These are phyloP conservation scores for Frieseomelitta varia DNA, from an alignment of 1,140 invertebrate genomes.

Conservation along the genomic window DNA sequence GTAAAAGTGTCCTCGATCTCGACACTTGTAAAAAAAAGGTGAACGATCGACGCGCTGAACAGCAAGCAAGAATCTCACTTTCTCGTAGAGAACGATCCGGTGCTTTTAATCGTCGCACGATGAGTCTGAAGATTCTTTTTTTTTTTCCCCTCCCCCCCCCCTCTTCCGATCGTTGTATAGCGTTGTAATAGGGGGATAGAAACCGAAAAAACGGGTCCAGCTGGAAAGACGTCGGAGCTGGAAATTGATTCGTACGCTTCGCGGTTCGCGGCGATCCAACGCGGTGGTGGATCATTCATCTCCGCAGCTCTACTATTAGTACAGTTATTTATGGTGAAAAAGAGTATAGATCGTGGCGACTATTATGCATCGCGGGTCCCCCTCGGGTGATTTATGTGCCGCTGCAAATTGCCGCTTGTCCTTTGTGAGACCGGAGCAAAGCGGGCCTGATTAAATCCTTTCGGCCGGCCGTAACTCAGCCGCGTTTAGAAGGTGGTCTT, in stretches of 20 bases:
- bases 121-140: slow-evolving; percentile 53
- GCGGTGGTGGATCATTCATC: slow-evolving; percentile 58
- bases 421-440: slow-evolving; percentile 63
- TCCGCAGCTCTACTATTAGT: slow-evolving; percentile 65
- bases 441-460: slow-evolving; percentile 67
- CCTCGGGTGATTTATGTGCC: slow-evolving; percentile 62
- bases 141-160: not conserved
- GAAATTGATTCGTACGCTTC: slow-evolving; percentile 68
- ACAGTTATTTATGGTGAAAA: slow-evolving; percentile 70
- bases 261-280: slow-evolving; percentile 47
- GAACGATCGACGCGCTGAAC: not conserved
- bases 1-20: not conserved
- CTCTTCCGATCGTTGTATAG: too few species aligned
- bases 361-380: slow-evolving; percentile 64
- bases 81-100: not conserved
- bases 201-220: slow-evolving; percentile 39
- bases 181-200: not conserved
- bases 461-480: slow-evolving; percentile 54
- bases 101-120: slow-evolving; percentile 65
- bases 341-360: slow-evolving; percentile 62
- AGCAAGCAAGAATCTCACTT: not conserved
- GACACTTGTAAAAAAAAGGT: not conserved
- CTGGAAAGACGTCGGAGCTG: slow-evolving; percentile 66
- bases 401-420: slow-evolving; percentile 70
- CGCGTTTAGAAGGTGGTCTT: slow-evolving; percentile 47